Evolutionary conservation across 2,888 invertebrate species (phyloP).

Genomic region (Troglohyphantes excavatus): DNA sequence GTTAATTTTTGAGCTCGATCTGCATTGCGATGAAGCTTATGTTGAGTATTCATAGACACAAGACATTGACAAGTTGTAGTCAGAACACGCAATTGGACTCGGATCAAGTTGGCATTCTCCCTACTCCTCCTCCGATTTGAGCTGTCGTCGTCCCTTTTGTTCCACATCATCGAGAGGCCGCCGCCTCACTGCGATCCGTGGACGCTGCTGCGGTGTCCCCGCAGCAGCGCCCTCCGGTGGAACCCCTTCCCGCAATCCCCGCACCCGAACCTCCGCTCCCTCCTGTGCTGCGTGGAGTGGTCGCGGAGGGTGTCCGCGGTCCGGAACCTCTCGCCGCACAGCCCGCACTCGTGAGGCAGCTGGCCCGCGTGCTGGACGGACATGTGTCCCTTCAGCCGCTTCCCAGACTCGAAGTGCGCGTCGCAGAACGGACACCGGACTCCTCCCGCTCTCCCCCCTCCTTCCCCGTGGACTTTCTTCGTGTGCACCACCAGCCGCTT

Average conservation of each 20-base stretch:
- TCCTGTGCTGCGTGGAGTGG: neutral
- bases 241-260: conserved; percentile 10
- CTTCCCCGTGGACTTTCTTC: neutral
- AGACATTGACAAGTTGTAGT: too few species aligned
- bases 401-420: neutral
- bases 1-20: too few species aligned
- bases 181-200: neutral
- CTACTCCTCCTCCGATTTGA: too few species aligned
- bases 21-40: too few species aligned
- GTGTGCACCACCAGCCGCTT: neutral
- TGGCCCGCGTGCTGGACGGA: neutral
- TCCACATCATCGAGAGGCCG: too few species aligned
- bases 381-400: neutral
- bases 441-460: neutral
- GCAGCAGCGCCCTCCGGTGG: neutral
- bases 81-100: too few species aligned
- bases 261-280: neutral
- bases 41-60: too few species aligned
- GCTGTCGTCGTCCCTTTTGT: too few species aligned
- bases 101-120: too few species aligned
- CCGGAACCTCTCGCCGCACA: neutral
- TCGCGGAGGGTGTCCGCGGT: neutral
- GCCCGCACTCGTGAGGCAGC: neutral
- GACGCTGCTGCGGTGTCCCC: neutral
- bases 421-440: conserved; percentile 21